Evolutionary conservation across 2,113 vertebrate genomes (phyloP), one percentile per base, ranked within the genome.

Genomic region (Zosterops pallidus): DNA sequence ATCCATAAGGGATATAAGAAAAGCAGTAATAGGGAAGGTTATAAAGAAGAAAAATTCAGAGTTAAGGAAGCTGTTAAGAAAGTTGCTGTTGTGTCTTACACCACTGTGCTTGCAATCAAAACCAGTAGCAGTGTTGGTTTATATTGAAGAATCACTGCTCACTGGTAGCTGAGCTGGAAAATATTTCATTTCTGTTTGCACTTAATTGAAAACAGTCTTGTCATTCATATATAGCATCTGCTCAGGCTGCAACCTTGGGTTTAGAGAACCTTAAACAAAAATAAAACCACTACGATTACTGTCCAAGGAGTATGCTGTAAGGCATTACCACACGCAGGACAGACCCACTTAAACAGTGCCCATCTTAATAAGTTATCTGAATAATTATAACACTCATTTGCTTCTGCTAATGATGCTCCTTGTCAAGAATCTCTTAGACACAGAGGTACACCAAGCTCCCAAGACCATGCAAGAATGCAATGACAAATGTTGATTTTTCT

Each of bases 181-280:
- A 28, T 37, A 82, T 23, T 89, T 91, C 12, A 87, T 75, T 94
- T 79, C 78, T 85, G 37, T 47, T 76, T 76, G 67, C 74, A 69
- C n/a, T 79, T 87, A 85, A 85, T 41, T 92, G 81, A 82, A 93
- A 85, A 91, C 0, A 1, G 18, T 79, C 82, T 91, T 2, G 1
- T 65, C 78, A 91, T 42, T 85, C 53, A 3, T 39, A 72, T 65
- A 37, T 0, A 76, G 85, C 44, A 91, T 50, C 57, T 90, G 81
- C 71, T 91, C 62, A 85, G 78, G 90, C 44, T 5, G 3, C 57
- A 76, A 21, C 15, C 31, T 47, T 72, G 75, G 23, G 9, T 90
- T 91, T 57, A 85, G 49, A 90, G 75, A 85, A 82, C 44, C 67
- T 85, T 77, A 52, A 95, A 82, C 39, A 68, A 41, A 93, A 90